Evolutionary conservation across 2,797 vertebrate genomes (phyloP).

Genomic region (Adelosebastes latens): DNA sequence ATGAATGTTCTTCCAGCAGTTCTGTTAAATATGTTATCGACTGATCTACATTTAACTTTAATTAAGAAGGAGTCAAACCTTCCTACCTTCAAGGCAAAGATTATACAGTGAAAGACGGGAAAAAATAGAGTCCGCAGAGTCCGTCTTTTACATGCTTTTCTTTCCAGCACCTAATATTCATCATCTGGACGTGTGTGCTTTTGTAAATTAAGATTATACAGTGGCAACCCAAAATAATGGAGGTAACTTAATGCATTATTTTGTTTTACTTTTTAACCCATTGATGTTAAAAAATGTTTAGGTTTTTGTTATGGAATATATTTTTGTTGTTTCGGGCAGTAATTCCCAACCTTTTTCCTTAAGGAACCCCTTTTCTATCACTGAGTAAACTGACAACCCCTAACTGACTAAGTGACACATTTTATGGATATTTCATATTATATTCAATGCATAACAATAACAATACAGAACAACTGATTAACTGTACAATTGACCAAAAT

Average conservation of each 20-base stretch:
- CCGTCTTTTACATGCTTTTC: background rate
- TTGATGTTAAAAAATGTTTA: too few species aligned
- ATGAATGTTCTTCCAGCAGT: background rate
- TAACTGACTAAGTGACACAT: too few species aligned
- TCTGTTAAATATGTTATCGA: background rate
- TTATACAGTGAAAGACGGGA: background rate
- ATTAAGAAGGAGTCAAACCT: background rate
- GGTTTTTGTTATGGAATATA: too few species aligned
- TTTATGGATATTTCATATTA: too few species aligned
- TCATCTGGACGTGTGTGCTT: background rate
- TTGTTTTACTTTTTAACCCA: too few species aligned
- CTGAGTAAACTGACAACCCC: too few species aligned
- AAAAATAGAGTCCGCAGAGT: background rate
- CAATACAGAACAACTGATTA: too few species aligned
- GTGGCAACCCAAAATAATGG: background rate
- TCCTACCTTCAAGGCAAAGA: background rate
- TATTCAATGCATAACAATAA: too few species aligned
- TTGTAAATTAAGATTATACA: background rate
- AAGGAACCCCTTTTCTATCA: too few species aligned
- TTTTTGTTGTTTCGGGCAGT: too few species aligned
- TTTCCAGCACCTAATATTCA: background rate
- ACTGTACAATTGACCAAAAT: too few species aligned
- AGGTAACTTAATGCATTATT: background rate
- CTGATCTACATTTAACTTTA: background rate
- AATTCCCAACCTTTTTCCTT: too few species aligned